Evolutionary conservation across 2,113 vertebrate species (phyloP), one percentile per base, ranked within the genome.

Genomic region (Zootoca vivipara): DNA sequence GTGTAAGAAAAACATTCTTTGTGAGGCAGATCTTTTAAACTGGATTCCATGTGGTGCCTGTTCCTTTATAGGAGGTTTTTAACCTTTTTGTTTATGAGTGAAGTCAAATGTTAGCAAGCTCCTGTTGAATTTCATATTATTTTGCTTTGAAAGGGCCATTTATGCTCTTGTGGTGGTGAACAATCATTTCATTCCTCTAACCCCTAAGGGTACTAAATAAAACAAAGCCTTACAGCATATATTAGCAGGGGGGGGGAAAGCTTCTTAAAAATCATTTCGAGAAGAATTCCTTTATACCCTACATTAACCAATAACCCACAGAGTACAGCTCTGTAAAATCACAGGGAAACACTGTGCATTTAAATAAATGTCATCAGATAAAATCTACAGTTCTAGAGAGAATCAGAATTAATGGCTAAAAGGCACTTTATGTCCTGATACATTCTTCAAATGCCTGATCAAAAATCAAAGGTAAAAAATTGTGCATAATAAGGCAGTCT

Each of bases 171-270:
- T 86, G 38, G 20, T 52, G 75, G 12, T 89, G 70, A 83, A 70
- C 46, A 65, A 67, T 16, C 56, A 89, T 91, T 83, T 81, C 10
- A 86, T n/a, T 42, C 85, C 22, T 88, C 88, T 52, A 89, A 85
- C 87, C 78, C 64, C 10, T 62, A 80, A 83, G 92, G 83, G 9
- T 52, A 86, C 72, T 35, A 78, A 81, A 77, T 22, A 58, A 83
- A 78, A 15, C 40, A 87, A 93, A 85, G 88, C 35, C 1, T 82
- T 89, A 35, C 64, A 33, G 62, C 82, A 84, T 90, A 0, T 91
- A 88, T 91, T 81, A 93, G 7, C 5, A 33, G 77, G n/a, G n/a
- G n/a, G n/a, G n/a, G n/a, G n/a, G n/a, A n/a, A n/a, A 93, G 92
- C 1, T 22, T 81, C 58, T 65, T 85, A 33, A 67, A 81, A 77